Conservation (phyloP, 2,888 invertebrate genomes). For the Aleiodes alternator region DNA sequence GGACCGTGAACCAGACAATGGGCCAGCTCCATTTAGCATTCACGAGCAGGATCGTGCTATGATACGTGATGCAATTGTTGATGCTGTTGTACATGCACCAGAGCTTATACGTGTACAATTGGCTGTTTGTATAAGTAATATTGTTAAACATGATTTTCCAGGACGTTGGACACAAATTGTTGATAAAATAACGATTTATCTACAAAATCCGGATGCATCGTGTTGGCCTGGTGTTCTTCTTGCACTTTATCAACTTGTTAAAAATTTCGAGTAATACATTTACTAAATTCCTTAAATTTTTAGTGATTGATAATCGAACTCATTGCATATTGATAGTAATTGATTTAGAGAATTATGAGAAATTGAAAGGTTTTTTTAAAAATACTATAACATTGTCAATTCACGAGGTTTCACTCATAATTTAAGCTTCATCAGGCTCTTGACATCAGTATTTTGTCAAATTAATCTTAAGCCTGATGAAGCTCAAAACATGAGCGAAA, state of each 20-base stretch:
- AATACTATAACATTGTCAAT: no score
- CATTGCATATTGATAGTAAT: no score
- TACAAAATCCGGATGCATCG: constrained; percentile 91
- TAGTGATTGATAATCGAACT: no score
- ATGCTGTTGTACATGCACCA: constrained; percentile 95
- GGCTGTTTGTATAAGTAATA: constrained; percentile 93
- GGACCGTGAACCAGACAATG: constrained; percentile 85
- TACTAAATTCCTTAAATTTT: background rate
- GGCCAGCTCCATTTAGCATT: constrained; percentile 87
- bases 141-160: constrained; percentile 97
- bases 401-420: no score
- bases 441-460: no score
- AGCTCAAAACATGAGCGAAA: no score
- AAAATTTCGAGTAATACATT: constrained; percentile 84
- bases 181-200: constrained; percentile 94
- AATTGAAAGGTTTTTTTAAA: no score
- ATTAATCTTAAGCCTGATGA: no score
- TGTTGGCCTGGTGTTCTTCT: constrained; percentile 95
- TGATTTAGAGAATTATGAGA: no score
- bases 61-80: constrained; percentile 95
- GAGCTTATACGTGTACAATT: constrained; percentile 93
- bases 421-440: no score
- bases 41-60: constrained; percentile 97
- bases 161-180: constrained; percentile 96
- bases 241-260: constrained; percentile 95